phyloP scores from a whole-genome alignment of 2,113 vertebrate species.

The Hiodon alosoides region DNA sequence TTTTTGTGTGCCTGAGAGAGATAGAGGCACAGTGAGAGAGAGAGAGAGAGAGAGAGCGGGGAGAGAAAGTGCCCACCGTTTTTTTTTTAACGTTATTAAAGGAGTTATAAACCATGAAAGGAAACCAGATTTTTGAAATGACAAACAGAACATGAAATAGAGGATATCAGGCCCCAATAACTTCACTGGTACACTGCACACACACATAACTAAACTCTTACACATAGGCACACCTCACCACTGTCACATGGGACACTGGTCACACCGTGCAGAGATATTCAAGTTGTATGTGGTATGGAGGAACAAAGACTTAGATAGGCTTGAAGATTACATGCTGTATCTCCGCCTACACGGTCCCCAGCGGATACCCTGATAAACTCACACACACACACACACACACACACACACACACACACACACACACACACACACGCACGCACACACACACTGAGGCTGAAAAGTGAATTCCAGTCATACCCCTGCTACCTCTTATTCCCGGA shows the following conservation, averaged over 20 bases:
- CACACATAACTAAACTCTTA: constrained; percentile 33
- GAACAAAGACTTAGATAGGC: no score
- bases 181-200: constrained; percentile 34
- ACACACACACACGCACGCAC: neutral
- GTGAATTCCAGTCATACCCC: no score
- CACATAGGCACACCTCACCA: constrained; percentile 15
- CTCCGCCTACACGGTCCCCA: neutral
- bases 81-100: no score
- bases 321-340: neutral
- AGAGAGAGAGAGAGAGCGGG: no score
- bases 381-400: neutral
- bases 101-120: no score
- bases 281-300: no score
- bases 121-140: no score
- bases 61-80: neutral
- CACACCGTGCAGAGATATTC: neutral
- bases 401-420: neutral
- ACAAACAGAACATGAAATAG: neutral
- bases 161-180: constrained; percentile 39
- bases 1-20: no score
- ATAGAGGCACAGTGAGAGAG: no score
- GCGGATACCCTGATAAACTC: neutral
- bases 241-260: neutral
- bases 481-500: neutral
- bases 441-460: neutral